A percentile compares a stretch with the other conserved stretches of the same genome.
Conservation (phyloP, 2,113 vertebrate genomes). For the Piaya cayana region DNA sequence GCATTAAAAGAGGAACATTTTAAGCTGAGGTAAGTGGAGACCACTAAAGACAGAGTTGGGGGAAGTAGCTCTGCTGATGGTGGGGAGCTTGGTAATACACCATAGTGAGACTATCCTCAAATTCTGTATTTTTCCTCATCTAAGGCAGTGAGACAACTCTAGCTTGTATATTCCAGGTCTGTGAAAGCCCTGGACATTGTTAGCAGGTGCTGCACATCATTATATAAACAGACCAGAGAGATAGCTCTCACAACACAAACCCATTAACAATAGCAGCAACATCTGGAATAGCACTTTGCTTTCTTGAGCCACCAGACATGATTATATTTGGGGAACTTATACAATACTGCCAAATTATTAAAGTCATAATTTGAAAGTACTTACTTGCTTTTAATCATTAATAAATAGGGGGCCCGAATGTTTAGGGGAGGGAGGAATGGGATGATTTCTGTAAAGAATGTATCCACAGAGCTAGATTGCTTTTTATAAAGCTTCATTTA, state of each 20-base stretch:
- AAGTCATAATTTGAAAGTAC: neutral
- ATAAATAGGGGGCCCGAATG: neutral
- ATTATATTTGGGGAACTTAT: neutral
- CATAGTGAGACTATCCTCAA: neutral
- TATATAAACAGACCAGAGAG: neutral
- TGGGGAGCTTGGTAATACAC: neutral
- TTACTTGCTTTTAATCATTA: neutral
- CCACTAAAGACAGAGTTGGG: neutral
- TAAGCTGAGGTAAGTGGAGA: neutral
- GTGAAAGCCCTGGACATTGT: neutral
- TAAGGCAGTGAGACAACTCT: neutral
- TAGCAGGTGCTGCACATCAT: neutral
- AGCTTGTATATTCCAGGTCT: neutral
- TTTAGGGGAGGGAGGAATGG: neutral
- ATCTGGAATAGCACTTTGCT: constrained; percentile 25
- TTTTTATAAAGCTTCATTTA: neutral
- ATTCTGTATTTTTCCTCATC: neutral
- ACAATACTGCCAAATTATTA: neutral
- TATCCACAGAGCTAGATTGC: neutral
- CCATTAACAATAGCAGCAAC: neutral
- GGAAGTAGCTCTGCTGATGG: neutral
- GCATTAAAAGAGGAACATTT: neutral
- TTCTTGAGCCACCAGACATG: neutral
- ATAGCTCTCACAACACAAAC: neutral
- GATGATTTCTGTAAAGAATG: neutral